A percentile compares a stretch with the other conserved stretches of the same genome.
phyloP scores from a whole-genome alignment of 2,113 vertebrate species.

The Pollachius pollachius region DNA sequence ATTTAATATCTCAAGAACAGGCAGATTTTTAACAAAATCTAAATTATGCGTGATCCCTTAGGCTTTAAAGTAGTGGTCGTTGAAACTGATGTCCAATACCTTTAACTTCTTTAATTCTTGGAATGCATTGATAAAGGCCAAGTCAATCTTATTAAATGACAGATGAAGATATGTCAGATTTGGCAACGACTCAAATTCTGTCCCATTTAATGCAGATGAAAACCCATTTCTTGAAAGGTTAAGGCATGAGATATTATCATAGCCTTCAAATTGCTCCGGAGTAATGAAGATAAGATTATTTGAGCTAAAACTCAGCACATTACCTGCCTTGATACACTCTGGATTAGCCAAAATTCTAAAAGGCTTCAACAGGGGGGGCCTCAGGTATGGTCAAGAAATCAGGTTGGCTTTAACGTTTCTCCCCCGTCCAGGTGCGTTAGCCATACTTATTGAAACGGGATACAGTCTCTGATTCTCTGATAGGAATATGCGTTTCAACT shows the following conservation, averaged over 20 bases:
- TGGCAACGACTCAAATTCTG: slow-evolving; percentile 64
- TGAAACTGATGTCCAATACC: slow-evolving; percentile 76
- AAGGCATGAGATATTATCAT: slow-evolving; percentile 73
- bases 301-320: slow-evolving; percentile 72
- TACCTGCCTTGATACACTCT: slow-evolving; percentile 71
- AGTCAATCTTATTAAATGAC: slow-evolving; percentile 68
- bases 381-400: not conserved
- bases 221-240: slow-evolving; percentile 79
- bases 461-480: slow-evolving; percentile 79
- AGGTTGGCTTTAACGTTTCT: not conserved
- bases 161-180: slow-evolving; percentile 74
- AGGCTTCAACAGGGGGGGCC: slow-evolving; percentile 4
- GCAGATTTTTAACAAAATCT: slow-evolving; percentile 71
- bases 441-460: slow-evolving; percentile 30
- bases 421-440: fast-evolving
- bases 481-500: slow-evolving; percentile 72
- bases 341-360: slow-evolving; percentile 37
- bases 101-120: slow-evolving; percentile 59
- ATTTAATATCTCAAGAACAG: slow-evolving; percentile 66
- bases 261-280: slow-evolving; percentile 64
- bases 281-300: slow-evolving; percentile 80
- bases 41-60: slow-evolving; percentile 72
- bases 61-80: slow-evolving; percentile 76
- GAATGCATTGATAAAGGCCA: slow-evolving; percentile 65
- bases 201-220: slow-evolving; percentile 62